These are phyloP conservation scores for Pluvialis apricaria DNA, from an alignment of 2,113 vertebrate genomes.

Conservation along the genomic window DNA sequence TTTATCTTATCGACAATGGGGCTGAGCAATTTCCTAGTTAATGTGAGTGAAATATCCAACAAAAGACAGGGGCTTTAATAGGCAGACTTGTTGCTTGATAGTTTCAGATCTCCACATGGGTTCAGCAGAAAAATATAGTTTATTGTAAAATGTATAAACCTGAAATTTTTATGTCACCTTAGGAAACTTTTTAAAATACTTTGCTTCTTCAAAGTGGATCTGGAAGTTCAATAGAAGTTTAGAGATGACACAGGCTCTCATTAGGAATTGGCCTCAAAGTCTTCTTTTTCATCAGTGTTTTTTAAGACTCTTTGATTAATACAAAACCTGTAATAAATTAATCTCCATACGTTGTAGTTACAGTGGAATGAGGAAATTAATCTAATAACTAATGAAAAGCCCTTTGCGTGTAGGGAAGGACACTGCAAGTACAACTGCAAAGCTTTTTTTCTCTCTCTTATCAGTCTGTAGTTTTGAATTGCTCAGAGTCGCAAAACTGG, in stretches of 20 bases:
- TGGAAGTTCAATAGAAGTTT: not conserved
- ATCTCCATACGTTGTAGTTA: not conserved
- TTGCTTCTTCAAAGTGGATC: slow-evolving; percentile 13
- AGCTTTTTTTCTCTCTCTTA: not conserved
- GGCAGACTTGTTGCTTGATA: not conserved
- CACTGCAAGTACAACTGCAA: not conserved
- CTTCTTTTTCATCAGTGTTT: not conserved
- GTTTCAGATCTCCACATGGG: slow-evolving; percentile 33
- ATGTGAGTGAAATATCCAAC: not conserved
- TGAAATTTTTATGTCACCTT: slow-evolving; percentile 2
- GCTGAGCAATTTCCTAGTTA: not conserved
- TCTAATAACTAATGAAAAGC: not conserved
- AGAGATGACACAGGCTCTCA: not conserved
- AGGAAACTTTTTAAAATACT: slow-evolving; percentile 20
- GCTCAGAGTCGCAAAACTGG: not conserved
- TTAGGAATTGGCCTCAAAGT: not conserved
- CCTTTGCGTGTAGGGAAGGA: not conserved
- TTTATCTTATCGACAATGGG: not conserved
- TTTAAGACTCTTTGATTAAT: not conserved
- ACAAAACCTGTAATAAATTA: not conserved
- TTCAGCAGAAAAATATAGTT: not conserved
- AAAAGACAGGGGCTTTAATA: not conserved
- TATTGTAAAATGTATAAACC: not conserved
- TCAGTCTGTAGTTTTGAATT: not conserved
- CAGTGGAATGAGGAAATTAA: not conserved